Conservation (phyloP, 2,797 vertebrate species). For the Danionella dracula region DNA sequence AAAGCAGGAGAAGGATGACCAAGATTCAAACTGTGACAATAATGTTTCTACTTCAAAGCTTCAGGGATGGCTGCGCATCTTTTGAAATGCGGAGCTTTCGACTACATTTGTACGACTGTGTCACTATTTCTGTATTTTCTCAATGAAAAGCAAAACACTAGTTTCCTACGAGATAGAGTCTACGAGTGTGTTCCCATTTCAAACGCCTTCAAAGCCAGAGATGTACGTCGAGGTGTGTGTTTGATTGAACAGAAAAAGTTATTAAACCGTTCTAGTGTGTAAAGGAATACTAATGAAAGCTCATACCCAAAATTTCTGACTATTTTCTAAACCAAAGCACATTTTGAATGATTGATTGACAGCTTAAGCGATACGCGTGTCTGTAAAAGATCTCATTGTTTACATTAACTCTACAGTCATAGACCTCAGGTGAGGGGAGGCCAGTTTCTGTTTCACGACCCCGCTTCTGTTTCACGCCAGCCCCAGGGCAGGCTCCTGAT, state of each 20-base stretch:
- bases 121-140: constrained; percentile 86
- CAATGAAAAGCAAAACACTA: constrained; percentile 82
- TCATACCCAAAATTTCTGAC: constrained; percentile 85
- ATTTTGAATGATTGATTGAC: constrained; percentile 80
- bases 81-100: constrained; percentile 68
- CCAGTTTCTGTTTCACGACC: constrained; percentile 53
- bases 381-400: constrained; percentile 84
- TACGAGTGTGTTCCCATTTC: constrained; percentile 63
- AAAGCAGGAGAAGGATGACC: constrained; percentile 54
- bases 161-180: constrained; percentile 82
- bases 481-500: too few relatives aligned
- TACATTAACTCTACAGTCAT: constrained; percentile 88
- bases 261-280: constrained; percentile 53
- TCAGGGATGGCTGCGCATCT: constrained; percentile 77
- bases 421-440: constrained; percentile 83
- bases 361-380: constrained; percentile 70
- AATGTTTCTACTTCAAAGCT: constrained; percentile 74
- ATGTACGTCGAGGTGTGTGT: constrained; percentile 39
- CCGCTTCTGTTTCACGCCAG: too few relatives aligned
- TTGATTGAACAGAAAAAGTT: constrained; percentile 40
- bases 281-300: constrained; percentile 62
- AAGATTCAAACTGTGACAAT: constrained; percentile 73
- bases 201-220: constrained; percentile 63
- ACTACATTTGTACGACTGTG: constrained; percentile 71
- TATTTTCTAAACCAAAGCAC: constrained; percentile 94